phyloP scores from a whole-genome alignment of 2,888 invertebrate species.

The Myopa tessellatipennis region DNA sequence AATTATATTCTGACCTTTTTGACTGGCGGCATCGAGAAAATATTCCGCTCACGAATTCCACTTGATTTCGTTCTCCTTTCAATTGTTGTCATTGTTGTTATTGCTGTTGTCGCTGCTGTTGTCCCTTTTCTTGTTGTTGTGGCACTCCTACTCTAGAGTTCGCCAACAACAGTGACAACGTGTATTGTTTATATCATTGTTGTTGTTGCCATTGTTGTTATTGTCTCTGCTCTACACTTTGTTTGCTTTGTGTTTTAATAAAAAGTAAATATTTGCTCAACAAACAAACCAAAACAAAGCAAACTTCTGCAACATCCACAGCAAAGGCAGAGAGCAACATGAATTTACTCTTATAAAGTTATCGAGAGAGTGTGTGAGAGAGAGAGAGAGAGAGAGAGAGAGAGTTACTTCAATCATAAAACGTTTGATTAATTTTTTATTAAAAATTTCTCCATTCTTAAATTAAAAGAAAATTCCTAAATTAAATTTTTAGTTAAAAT shows the following conservation, averaged over 20 bases:
- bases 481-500: not conserved
- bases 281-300: not conserved
- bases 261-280: slow-evolving; percentile 24
- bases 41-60: slow-evolving; percentile 1
- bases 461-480: too few relatives aligned
- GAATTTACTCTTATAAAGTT: too few relatives aligned
- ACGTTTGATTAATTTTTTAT: too few relatives aligned
- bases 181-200: not conserved
- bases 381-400: not conserved
- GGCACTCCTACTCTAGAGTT: not conserved
- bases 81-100: not conserved
- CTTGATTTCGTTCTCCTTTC: slow-evolving; percentile 16
- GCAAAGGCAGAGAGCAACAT: not conserved
- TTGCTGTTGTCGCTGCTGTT: not conserved
- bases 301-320: too few relatives aligned
- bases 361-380: not conserved
- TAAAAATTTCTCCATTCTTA: not conserved
- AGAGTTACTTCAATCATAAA: not conserved
- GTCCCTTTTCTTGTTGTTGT: not conserved
- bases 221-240: slow-evolving; percentile 7
- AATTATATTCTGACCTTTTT: not conserved
- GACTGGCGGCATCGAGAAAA: not conserved
- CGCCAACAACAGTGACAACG: too few relatives aligned
- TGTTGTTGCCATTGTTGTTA: not conserved
- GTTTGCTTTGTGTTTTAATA: slow-evolving; percentile 30